A percentile compares a stretch with the other conserved stretches of the same genome.
These are phyloP conservation scores for Pomacea canaliculata DNA, from an alignment of 2,888 invertebrate genomes.

Conservation along the genomic window DNA sequence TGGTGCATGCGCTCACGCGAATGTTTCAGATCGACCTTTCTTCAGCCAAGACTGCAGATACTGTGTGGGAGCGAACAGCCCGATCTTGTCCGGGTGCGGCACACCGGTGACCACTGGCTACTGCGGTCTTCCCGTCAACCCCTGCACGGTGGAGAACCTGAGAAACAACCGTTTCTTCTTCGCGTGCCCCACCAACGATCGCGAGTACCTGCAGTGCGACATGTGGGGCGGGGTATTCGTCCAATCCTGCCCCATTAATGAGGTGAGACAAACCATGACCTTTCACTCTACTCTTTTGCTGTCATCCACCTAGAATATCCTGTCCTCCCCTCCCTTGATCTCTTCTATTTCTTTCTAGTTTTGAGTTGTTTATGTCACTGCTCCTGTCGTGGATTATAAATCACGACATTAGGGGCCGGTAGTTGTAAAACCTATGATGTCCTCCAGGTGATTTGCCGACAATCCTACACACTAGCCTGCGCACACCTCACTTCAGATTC, in stretches of 20 bases:
- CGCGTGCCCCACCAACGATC: slow-evolving; percentile 42
- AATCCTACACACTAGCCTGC: no score
- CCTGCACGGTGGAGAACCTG: slow-evolving; percentile 41
- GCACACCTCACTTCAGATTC: no score
- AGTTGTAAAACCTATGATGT: no score
- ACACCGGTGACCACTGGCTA: not conserved
- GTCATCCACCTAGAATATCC: no score
- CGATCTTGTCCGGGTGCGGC: not conserved
- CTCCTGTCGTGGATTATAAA: no score
- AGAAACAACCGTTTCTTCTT: slow-evolving; percentile 37
- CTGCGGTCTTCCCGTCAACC: slow-evolving; percentile 29
- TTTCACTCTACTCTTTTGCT: not conserved
- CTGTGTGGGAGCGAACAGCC: slow-evolving; percentile 16
- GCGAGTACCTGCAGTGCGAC: slow-evolving; percentile 49
- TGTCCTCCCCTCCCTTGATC: no score
- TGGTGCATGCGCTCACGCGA: no score
- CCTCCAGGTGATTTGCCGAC: no score
- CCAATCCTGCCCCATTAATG: slow-evolving; percentile 41
- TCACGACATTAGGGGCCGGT: no score
- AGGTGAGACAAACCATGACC: slow-evolving; percentile 15
- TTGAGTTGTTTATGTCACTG: no score
- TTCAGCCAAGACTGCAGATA: slow-evolving; percentile 9
- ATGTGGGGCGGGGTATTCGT: slow-evolving; percentile 40
- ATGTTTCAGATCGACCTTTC: not conserved
- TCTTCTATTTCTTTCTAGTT: no score